These are phyloP conservation scores for Morone chrysops DNA, from an alignment of 2,113 vertebrate species.

Conservation along the genomic window DNA sequence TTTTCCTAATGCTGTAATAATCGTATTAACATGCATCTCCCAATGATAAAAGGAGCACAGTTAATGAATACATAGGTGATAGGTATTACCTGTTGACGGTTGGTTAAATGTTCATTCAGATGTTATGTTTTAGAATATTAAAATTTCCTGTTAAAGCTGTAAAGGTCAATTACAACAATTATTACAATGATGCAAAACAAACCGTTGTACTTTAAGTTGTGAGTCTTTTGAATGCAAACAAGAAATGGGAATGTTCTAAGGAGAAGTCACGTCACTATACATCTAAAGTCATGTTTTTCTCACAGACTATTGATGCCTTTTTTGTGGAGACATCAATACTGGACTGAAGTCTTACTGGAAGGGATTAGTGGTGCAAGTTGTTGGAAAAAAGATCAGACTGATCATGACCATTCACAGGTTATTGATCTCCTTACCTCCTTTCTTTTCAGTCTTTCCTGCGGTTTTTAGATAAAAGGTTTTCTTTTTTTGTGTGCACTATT, in stretches of 20 bases:
- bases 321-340: slow-evolving; percentile 19
- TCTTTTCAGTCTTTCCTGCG: neutral
- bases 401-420: neutral
- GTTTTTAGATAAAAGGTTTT: slow-evolving; percentile 16
- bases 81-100: neutral
- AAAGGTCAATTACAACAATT: neutral
- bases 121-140: too few relatives aligned
- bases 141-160: neutral
- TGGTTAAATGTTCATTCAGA: too few relatives aligned
- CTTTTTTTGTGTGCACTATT: slow-evolving; percentile 4
- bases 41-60: neutral
- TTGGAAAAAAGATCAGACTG: slow-evolving; percentile 19
- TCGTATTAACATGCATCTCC: neutral
- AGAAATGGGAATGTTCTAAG: neutral
- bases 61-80: neutral
- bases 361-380: slow-evolving; percentile 12
- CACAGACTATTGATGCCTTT: slow-evolving; percentile 12
- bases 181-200: neutral
- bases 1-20: neutral
- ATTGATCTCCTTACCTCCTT: slow-evolving; percentile 19
- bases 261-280: neutral
- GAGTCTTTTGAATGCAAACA: neutral
- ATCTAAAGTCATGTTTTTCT: neutral
- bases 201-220: neutral
- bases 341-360: slow-evolving; percentile 32